Evolutionary conservation across 1,140 invertebrate genomes (phyloP), one percentile per base, ranked within the genome.

Genomic region (Brevipalpus yothersi): DNA sequence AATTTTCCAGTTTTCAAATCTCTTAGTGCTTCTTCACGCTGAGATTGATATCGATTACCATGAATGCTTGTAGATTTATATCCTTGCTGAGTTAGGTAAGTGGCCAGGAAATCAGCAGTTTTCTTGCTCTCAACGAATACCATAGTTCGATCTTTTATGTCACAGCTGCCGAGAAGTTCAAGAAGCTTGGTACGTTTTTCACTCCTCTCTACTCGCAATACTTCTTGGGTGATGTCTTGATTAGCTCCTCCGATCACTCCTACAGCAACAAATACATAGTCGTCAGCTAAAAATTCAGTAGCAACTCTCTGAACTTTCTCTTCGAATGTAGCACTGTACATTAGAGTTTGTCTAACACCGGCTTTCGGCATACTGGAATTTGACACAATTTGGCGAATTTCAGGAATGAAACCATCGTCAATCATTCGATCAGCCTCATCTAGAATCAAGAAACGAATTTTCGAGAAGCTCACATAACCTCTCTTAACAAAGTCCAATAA

Each of bases 121-220:
- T 82, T 78, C 67, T 94, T 92, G 17, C 80, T 83, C 64, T 89
- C 85, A 0, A 93, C 86, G 69, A 95, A 96, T 1, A 95, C 80
- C 11, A 97, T 71, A 0, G 82, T 83, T 55, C 63, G 31, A 45
- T 65, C 66, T 55, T 57, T 59, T 39, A 19, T 60, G 12, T 72
- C 67, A 75, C 76, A 74, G 60, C 81, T 76, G 60, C 74, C 71
- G 1, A 91, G 68, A 2, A 90, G 70, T 61, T 83, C 78, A 39
- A 78, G 70, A 0, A 96, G 70, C 62, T 81, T 83, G 0, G 74
- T 68, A 45, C 81, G 74, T 67, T 94, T 96, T 7, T 84, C 78
- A 42, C 43, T 78, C 49, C 80, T 79, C 3, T 72, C 68, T 0
- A 93, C 83, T 69, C 85, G 73, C 58, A 80, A 73, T 62, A 98